phyloP scores from a whole-genome alignment of 2,113 vertebrate genomes.

The Promerops cafer region DNA sequence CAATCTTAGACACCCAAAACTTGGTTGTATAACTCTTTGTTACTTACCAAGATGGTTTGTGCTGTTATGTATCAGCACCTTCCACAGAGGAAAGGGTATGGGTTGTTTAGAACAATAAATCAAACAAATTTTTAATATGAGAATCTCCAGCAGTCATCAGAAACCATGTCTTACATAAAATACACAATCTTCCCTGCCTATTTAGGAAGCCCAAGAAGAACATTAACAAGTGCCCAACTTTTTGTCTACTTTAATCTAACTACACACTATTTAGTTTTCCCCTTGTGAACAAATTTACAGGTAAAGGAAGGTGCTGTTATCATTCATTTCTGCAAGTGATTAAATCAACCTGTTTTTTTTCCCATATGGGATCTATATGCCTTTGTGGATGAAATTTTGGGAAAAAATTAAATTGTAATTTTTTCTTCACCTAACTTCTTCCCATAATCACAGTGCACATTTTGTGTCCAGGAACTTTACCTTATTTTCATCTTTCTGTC shows the following conservation, averaged over 20 bases:
- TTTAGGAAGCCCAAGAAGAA: not conserved
- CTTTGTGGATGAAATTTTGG: not conserved
- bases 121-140: not conserved
- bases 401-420: not conserved
- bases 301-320: not conserved
- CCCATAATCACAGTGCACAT: not conserved
- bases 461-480: not conserved
- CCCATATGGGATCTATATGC: not conserved
- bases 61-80: not conserved
- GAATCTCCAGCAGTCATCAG: not conserved
- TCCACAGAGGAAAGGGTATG: not conserved
- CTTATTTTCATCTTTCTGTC: not conserved
- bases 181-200: not conserved
- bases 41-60: not conserved
- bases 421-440: not conserved
- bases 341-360: not conserved
- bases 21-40: not conserved
- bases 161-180: not conserved
- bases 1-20: not conserved
- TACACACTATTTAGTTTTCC: fast-evolving
- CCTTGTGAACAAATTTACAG: not conserved
- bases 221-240: not conserved
- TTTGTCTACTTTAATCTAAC: not conserved
- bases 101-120: not conserved
- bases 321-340: fast-evolving